phyloP scores from a whole-genome alignment of 2,888 invertebrate species.

The Scelioninae gen. 1 region DNA sequence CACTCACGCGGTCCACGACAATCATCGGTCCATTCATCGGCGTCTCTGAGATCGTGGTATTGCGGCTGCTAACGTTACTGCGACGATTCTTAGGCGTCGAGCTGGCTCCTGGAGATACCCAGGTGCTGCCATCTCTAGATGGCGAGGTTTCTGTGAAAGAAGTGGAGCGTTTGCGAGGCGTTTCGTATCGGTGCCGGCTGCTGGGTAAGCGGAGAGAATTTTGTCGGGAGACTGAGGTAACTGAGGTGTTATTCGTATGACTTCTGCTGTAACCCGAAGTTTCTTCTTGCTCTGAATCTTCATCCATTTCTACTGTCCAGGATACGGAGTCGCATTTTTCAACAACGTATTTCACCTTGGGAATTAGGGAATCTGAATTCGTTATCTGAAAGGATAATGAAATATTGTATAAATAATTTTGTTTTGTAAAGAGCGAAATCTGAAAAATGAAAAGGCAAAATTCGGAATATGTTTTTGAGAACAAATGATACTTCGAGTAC shows the following conservation, averaged over 20 bases:
- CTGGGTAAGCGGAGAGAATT: conserved; percentile 78
- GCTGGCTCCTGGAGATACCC: conserved; percentile 77
- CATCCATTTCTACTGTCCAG: conserved; percentile 92
- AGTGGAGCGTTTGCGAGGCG: conserved; percentile 78
- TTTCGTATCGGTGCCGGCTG: conserved; percentile 75
- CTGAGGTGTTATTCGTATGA: conserved; percentile 14
- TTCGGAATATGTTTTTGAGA: no score
- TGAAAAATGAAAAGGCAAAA: no score
- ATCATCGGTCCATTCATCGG: conserved; percentile 83
- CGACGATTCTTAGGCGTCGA: conserved; percentile 79
- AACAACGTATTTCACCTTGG: conserved; percentile 92
- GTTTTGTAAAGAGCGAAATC: no score
- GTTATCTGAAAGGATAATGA: no score
- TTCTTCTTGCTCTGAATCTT: conserved; percentile 45
- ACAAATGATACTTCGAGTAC: no score
- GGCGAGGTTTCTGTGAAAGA: conserved; percentile 77
- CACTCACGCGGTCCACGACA: conserved; percentile 82
- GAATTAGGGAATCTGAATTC: conserved; percentile 90
- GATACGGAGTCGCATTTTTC: conserved; percentile 94
- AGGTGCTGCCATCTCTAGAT: conserved; percentile 68
- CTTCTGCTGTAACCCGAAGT: conserved; percentile 3
- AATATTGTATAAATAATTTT: no score
- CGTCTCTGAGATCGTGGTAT: conserved; percentile 79
- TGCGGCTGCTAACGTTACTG: conserved; percentile 75
- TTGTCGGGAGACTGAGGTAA: conserved; percentile 74